Conservation (phyloP, 2,113 vertebrate species). For the Neodontobutis hainanensis region DNA sequence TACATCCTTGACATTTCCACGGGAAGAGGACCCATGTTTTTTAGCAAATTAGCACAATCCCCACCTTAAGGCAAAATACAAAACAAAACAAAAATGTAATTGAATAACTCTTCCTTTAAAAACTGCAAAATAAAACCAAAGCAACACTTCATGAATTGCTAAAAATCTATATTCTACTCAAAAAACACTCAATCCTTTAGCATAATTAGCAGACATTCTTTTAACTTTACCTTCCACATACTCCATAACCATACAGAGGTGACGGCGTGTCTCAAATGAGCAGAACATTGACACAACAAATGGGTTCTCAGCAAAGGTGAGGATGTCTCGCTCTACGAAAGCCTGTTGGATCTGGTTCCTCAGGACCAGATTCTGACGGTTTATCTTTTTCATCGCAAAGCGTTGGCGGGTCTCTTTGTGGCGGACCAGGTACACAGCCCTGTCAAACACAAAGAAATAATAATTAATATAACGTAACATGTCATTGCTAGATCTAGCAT, state of each 20-base stretch:
- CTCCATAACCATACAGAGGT: slow-evolving; percentile 99
- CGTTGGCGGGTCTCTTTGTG: slow-evolving; percentile 93
- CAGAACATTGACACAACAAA: slow-evolving; percentile 99
- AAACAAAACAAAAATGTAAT: not conserved
- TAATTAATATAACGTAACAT: not conserved
- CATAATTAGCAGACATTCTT: not conserved
- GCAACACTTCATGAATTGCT: too few relatives aligned
- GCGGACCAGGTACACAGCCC: slow-evolving; percentile 93
- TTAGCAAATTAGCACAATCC: slow-evolving; percentile 92
- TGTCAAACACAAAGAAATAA: slow-evolving; percentile 52
- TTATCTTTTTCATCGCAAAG: slow-evolving; percentile 99
- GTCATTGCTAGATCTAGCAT: not conserved
- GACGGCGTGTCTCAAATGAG: slow-evolving; percentile 93
- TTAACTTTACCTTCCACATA: slow-evolving; percentile 91
- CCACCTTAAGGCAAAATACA: slow-evolving; percentile 80
- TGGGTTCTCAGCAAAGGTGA: slow-evolving; percentile 97
- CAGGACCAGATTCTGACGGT: slow-evolving; percentile 95
- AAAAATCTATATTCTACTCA: not conserved
- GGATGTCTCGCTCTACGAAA: slow-evolving; percentile 96
- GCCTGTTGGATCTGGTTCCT: slow-evolving; percentile 99
- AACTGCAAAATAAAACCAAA: not conserved
- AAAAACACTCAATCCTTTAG: not conserved
- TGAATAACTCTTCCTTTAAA: not conserved
- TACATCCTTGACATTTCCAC: slow-evolving; percentile 98
- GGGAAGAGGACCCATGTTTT: slow-evolving; percentile 96